A percentile compares a stretch with the other conserved stretches of the same genome.
phyloP scores from a whole-genome alignment of 2,113 vertebrate genomes.

The Redunca redunca region DNA sequence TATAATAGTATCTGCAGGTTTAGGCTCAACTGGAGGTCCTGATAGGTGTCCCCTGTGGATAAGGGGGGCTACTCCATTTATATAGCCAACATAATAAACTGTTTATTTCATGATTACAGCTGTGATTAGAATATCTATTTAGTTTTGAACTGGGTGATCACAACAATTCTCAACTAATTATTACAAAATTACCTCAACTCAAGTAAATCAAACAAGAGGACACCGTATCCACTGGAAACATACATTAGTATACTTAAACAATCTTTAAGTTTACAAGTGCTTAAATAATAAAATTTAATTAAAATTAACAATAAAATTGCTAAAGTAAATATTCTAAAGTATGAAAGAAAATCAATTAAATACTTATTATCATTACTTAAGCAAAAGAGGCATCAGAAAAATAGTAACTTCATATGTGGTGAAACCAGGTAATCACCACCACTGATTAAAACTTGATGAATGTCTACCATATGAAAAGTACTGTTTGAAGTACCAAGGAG shows the following conservation, averaged over 20 bases:
- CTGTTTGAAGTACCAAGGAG: neutral
- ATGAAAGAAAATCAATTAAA: constrained; percentile 4
- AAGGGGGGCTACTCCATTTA: neutral
- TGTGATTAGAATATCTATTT: constrained; percentile 1
- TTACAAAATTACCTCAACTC: constrained; percentile 1
- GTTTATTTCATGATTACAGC: neutral
- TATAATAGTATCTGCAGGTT: neutral
- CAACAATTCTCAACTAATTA: constrained; percentile 12
- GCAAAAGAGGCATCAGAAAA: neutral
- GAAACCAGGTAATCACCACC: neutral
- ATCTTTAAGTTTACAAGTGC: neutral
- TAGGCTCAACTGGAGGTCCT: neutral
- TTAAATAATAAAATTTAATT: neutral
- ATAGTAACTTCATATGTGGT: neutral
- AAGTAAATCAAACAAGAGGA: neutral
- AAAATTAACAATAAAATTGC: neutral
- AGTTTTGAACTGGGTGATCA: neutral
- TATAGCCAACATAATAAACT: neutral
- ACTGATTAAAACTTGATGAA: neutral
- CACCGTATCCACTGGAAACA: neutral
- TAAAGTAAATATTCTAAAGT: neutral
- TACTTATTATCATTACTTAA: neutral
- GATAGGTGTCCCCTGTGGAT: neutral
- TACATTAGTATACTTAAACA: neutral
- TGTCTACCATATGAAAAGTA: neutral